Evolutionary conservation across 2,113 vertebrate genomes (phyloP).

Genomic region (Micronisus gabar): DNA sequence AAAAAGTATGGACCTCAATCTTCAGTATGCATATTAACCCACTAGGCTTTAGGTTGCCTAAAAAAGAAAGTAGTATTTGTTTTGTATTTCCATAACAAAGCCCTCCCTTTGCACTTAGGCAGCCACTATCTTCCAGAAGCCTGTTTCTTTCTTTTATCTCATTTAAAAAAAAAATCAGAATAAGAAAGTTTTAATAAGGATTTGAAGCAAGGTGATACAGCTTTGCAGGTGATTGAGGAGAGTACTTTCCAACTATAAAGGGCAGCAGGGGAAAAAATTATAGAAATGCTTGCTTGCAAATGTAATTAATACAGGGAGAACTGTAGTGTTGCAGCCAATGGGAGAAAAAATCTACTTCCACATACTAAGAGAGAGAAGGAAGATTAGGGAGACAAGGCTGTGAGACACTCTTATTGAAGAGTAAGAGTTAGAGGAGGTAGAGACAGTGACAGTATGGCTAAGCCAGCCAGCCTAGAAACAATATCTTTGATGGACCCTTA

Average conservation of each 20-base stretch:
- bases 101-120: neutral
- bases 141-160: neutral
- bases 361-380: neutral
- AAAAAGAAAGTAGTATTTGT: neutral
- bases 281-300: neutral
- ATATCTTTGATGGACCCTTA: neutral
- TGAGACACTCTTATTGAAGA: neutral
- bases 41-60: neutral
- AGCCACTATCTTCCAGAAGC: neutral
- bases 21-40: neutral
- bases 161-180: neutral
- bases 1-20: neutral
- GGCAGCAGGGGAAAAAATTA: neutral
- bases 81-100: neutral
- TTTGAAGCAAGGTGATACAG: neutral
- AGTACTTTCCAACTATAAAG: neutral
- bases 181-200: neutral
- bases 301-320: neutral
- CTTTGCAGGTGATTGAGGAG: neutral
- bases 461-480: neutral
- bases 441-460: neutral
- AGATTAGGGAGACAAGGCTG: neutral
- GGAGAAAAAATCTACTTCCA: neutral
- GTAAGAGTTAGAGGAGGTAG: neutral
- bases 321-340: neutral